Conservation (phyloP, 2,113 vertebrate genomes). For the Xiphorhynchus elegans region DNA sequence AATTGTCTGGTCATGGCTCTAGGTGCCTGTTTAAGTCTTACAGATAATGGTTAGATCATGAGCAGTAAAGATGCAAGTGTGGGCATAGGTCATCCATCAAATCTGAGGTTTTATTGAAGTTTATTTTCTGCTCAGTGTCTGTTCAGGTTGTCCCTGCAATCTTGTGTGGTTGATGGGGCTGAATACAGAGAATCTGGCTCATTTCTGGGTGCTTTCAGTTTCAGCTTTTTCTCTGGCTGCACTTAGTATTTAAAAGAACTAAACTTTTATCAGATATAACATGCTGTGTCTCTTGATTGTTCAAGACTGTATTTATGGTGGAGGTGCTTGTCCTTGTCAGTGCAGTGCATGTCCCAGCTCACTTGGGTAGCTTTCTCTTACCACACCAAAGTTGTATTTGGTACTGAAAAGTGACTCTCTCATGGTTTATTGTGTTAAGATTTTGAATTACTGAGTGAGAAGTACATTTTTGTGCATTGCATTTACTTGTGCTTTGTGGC, state of each 20-base stretch:
- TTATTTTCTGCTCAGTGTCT: neutral
- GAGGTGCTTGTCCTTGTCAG: neutral
- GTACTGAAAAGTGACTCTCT: neutral
- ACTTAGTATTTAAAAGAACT: neutral
- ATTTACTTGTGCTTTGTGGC: neutral
- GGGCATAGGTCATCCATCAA: neutral
- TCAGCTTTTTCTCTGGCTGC: neutral
- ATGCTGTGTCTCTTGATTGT: neutral
- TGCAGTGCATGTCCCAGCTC: slow-evolving; percentile 15
- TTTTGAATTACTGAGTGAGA: neutral
- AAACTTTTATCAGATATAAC: neutral
- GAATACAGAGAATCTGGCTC: neutral
- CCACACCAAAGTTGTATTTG: neutral
- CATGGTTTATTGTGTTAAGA: neutral
- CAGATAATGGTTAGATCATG: neutral
- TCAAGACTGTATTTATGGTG: neutral
- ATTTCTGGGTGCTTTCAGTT: neutral
- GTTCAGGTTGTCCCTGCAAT: neutral
- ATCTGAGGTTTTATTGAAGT: neutral
- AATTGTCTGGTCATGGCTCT: neutral
- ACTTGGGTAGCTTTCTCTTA: neutral
- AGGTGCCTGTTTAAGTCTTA: neutral
- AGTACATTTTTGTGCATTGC: neutral
- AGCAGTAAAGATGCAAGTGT: neutral
- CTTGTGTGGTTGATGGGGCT: neutral